Conservation (phyloP, 2,113 vertebrate species). For the Paedocypris sp. region DNA sequence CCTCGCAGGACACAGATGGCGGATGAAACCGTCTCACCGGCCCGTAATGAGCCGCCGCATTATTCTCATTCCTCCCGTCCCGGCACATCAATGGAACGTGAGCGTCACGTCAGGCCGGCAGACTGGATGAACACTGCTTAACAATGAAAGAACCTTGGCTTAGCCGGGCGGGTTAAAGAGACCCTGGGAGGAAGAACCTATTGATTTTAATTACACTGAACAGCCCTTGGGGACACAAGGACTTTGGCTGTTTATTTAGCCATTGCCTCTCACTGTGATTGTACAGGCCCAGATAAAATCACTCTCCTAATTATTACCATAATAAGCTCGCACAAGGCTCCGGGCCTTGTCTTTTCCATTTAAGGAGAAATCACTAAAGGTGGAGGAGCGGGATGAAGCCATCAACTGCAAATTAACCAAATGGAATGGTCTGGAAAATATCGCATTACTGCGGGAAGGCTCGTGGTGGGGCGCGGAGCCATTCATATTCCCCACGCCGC, state of each 20-base stretch:
- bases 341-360: conserved; percentile 61
- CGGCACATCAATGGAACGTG: background rate
- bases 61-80: background rate
- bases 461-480: too few relatives aligned
- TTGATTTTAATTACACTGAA: conserved; percentile 99
- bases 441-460: background rate
- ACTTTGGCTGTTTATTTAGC: conserved; percentile 87
- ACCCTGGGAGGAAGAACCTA: conserved; percentile 82
- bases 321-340: conserved; percentile 78
- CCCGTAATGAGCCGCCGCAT: background rate
- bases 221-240: conserved; percentile 86
- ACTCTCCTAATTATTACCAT: conserved; percentile 84
- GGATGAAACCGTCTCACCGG: background rate
- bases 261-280: conserved; percentile 68
- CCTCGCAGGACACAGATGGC: background rate
- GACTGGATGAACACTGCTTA: conserved; percentile 33
- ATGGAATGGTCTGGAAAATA: background rate
- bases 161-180: conserved; percentile 64
- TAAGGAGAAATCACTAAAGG: conserved; percentile 45
- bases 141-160: conserved; percentile 40
- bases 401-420: conserved; percentile 11
- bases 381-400: conserved; percentile 23
- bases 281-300: conserved; percentile 89
- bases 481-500: too few relatives aligned
- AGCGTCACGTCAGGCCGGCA: conserved; percentile 12